phyloP scores from a whole-genome alignment of 2,113 vertebrate genomes.

The Zingel zingel region DNA sequence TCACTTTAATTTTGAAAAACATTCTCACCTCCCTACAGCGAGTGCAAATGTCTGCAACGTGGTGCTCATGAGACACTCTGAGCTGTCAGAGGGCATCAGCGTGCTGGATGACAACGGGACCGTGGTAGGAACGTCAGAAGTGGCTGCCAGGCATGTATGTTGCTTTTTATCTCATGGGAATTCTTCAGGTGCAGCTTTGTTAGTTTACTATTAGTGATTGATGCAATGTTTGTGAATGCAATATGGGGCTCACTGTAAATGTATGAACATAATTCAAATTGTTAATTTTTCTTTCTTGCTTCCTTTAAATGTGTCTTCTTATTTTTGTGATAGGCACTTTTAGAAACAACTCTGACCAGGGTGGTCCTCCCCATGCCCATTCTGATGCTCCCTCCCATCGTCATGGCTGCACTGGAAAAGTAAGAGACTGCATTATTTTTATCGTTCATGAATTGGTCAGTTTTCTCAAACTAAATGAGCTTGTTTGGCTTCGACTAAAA shows the following conservation, averaged over 20 bases:
- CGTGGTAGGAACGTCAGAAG: slow-evolving; percentile 90
- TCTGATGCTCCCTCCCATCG: slow-evolving; percentile 91
- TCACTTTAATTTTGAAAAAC: not conserved
- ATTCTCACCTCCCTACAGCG: slow-evolving; percentile 79
- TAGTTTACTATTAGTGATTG: not conserved
- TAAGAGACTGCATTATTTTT: slow-evolving; percentile 77
- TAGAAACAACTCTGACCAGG: slow-evolving; percentile 93
- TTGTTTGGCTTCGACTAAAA: not conserved
- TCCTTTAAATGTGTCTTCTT: not conserved
- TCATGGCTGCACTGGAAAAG: slow-evolving; percentile 95
- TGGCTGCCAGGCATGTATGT: slow-evolving; percentile 92
- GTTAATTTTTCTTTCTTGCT: not conserved
- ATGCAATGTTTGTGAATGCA: not conserved
- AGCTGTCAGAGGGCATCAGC: slow-evolving; percentile 91
- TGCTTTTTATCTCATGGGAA: not conserved
- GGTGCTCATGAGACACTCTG: slow-evolving; percentile 93
- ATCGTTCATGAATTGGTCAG: not conserved
- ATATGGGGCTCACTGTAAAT: not conserved
- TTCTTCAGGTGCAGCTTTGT: not conserved
- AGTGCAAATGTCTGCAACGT: slow-evolving; percentile 95
- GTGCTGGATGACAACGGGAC: slow-evolving; percentile 88
- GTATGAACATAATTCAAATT: not conserved
- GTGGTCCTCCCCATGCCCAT: slow-evolving; percentile 96
- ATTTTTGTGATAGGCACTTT: slow-evolving; percentile 87
- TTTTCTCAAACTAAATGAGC: not conserved